Percentiles rank a stretch among this genome's conserved stretches.
These are phyloP conservation scores for Orthonyx spaldingii DNA, from an alignment of 2,113 vertebrate genomes.

Conservation along the genomic window DNA sequence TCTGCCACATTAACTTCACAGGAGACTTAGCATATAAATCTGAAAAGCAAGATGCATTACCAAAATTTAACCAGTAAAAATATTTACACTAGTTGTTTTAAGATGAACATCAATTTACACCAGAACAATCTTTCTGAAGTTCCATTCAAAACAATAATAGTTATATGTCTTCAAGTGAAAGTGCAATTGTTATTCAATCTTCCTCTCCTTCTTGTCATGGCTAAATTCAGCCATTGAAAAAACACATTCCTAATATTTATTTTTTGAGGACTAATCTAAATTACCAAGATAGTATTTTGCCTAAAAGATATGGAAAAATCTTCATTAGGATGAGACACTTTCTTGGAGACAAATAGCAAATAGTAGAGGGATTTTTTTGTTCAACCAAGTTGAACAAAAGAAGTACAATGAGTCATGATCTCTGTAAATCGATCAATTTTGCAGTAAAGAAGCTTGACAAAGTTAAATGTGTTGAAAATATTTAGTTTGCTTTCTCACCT, in stretches of 20 bases:
- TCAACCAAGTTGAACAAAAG: neutral
- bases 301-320: neutral
- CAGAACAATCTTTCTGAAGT: neutral
- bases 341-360: neutral
- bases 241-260: rapidly evolving
- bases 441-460: neutral
- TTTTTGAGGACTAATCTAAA: neutral
- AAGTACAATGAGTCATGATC: neutral
- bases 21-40: neutral
- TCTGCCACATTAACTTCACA: neutral
- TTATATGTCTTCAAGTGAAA: neutral
- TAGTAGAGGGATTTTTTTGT: too few species aligned
- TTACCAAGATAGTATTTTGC: neutral
- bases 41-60: neutral
- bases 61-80: neutral
- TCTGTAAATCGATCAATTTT: neutral
- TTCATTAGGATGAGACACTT: neutral
- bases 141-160: neutral
- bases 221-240: neutral
- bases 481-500: neutral
- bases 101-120: neutral
- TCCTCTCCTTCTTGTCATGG: neutral
- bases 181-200: neutral
- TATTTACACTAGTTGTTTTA: neutral
- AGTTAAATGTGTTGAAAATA: neutral